Conservation (phyloP, 2,888 invertebrate species). For the Tachystola acroxantha region DNA sequence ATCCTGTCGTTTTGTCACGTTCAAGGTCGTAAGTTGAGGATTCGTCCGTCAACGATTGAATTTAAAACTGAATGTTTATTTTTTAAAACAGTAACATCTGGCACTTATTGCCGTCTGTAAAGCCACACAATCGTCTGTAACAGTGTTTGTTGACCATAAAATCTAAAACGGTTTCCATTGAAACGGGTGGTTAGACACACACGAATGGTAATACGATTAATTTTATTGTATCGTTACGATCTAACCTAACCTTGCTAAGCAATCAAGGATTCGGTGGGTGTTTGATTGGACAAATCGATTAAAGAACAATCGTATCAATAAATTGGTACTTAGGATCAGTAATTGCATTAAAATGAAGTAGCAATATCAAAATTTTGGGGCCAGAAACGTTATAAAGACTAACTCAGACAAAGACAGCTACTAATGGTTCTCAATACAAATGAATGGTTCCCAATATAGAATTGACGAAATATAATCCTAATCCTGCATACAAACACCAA, state of each 20-base stretch:
- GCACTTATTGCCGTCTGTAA: conserved; percentile 27
- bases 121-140: conserved; percentile 27
- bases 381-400: too few relatives aligned
- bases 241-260: conserved; percentile 29
- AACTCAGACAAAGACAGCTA: not conserved
- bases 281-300: conserved; percentile 28
- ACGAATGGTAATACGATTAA: conserved; percentile 32
- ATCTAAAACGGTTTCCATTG: conserved; percentile 31
- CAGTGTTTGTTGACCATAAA: conserved; percentile 38
- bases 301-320: conserved; percentile 4
- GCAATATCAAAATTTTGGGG: too few relatives aligned
- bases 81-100: conserved; percentile 45
- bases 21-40: conserved; percentile 57
- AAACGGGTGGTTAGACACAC: conserved; percentile 29
- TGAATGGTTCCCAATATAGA: conserved; percentile 27
- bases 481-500: conserved; percentile 25
- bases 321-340: not conserved
- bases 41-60: conserved; percentile 34
- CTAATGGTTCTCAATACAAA: not conserved
- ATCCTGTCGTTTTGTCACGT: conserved; percentile 67
- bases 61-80: conserved; percentile 27
- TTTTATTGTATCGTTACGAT: conserved; percentile 24
- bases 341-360: too few relatives aligned
- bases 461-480: conserved; percentile 27
- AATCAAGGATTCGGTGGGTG: conserved; percentile 30